phyloP scores from a whole-genome alignment of 2,113 vertebrate species.

The Gavialis gangeticus region DNA sequence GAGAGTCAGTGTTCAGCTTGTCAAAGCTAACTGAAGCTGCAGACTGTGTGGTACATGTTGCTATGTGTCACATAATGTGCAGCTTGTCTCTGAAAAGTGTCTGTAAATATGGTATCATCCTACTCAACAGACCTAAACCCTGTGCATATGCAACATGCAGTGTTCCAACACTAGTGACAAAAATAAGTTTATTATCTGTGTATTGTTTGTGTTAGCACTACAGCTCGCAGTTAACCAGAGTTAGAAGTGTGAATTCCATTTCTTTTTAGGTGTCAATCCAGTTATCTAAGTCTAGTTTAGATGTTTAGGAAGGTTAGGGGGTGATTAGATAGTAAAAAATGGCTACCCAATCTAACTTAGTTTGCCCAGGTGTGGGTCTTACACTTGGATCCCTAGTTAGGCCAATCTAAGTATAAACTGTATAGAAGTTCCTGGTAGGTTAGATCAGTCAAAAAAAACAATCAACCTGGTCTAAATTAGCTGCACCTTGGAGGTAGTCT shows the following conservation, averaged over 20 bases:
- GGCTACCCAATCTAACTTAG: too few species aligned
- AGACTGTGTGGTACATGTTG: slow-evolving; percentile 19
- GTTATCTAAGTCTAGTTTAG: neutral
- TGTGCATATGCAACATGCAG: neutral
- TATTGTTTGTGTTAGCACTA: slow-evolving; percentile 15
- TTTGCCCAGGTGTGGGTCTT: too few species aligned
- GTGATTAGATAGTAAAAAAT: too few species aligned
- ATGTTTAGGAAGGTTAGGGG: too few species aligned
- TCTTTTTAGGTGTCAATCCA: neutral
- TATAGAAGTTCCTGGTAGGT: too few species aligned
- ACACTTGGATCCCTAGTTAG: too few species aligned
- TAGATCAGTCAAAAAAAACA: too few species aligned
- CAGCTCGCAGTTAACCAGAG: neutral
- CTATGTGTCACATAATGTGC: slow-evolving; percentile 57
- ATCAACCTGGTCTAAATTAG: too few species aligned
- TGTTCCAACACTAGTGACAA: slow-evolving; percentile 31
- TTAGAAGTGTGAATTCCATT: neutral
- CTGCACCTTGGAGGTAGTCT: too few species aligned
- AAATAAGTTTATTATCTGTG: neutral
- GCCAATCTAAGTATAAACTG: too few species aligned
- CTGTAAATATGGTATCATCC: slow-evolving; percentile 35
- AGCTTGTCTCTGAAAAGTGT: slow-evolving; percentile 25
- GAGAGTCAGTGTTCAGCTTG: slow-evolving; percentile 9
- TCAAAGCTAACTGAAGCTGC: slow-evolving; percentile 28
- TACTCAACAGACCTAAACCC: slow-evolving; percentile 48